Conservation (phyloP, 2,888 invertebrate genomes). For the Tipula unca region DNA sequence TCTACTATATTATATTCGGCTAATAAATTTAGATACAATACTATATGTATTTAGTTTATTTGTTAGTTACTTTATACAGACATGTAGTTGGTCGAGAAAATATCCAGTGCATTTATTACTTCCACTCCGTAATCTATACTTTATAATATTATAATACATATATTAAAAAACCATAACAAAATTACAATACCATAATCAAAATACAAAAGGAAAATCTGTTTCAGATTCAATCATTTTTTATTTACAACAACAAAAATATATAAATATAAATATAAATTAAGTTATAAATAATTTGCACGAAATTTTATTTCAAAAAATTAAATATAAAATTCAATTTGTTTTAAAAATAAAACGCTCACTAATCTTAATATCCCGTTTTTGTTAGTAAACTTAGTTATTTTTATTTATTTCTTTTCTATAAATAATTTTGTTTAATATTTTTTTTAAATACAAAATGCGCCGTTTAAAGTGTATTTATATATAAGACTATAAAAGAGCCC, state of each 20-base stretch:
- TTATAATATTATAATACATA: no score
- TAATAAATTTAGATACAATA: not conserved
- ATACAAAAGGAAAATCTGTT: not conserved
- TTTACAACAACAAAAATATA: not conserved
- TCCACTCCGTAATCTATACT: no score
- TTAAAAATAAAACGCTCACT: slow-evolving; percentile 20
- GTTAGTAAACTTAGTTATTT: slow-evolving; percentile 15
- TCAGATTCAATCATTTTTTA: not conserved
- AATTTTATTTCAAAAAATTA: not conserved
- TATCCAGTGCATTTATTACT: no score
- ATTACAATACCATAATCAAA: not conserved
- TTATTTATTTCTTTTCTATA: not conserved
- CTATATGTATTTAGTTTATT: not conserved
- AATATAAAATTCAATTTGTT: slow-evolving; percentile 2
- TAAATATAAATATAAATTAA: not conserved
- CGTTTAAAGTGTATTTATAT: not conserved
- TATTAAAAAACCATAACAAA: no score
- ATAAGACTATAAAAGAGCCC: not conserved
- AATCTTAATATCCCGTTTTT: slow-evolving; percentile 21
- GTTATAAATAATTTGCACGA: not conserved
- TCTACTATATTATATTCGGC: not conserved
- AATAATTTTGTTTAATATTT: not conserved
- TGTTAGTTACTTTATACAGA: not conserved
- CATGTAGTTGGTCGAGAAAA: not conserved
- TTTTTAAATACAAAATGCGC: not conserved